Evolutionary conservation across 2,888 invertebrate species (phyloP), one percentile per base, ranked within the genome.

Genomic region (Drosophila meridiana): DNA sequence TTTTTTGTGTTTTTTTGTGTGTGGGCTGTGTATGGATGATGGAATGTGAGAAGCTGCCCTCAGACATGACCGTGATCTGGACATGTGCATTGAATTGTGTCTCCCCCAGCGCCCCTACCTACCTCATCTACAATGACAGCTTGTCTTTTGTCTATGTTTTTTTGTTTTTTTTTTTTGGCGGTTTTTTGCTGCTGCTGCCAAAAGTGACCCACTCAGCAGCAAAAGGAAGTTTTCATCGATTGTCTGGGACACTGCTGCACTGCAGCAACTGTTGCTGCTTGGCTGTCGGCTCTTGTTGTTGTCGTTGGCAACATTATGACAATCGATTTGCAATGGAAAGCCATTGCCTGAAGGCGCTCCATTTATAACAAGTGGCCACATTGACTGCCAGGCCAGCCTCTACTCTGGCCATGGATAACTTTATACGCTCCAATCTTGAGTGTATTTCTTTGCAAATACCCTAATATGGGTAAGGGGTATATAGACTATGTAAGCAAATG

Each of bases 261-360:
- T 52, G 57, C 50, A 76, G 69, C 67, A 76, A 59, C 62, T 50
- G 66, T 70, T 62, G 67, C 62, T 64, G 70, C 53, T 57, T 64
- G 63, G 58, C 55, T 55, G 55, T 52, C 34, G 52, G 26, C 47
- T 60, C 71, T 56, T 55, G 67, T 43, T 43, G 42, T 20, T 42
- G 64, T 73, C 53, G 77, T 65, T 73, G 66, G 56, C 76, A 74
- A 83, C 87, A 48, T 90, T 90, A 90, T 90, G 90, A 90, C 90
- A 90, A 90, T 90, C 89, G 90, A 90, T 90, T 90, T 90, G 87
- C 89, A 82, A 83, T 89, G 88, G 87, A 87, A 85, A 86, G 87
- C 83, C 85, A 80, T 85, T 82, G 82, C 86, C 90, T 75, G 69
- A 64, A 78, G 87, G 86, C 87, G 83, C 80, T 89, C 90, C 85